Conservation (phyloP, 2,113 vertebrate genomes). For the Paradoxurus hermaphroditus region DNA sequence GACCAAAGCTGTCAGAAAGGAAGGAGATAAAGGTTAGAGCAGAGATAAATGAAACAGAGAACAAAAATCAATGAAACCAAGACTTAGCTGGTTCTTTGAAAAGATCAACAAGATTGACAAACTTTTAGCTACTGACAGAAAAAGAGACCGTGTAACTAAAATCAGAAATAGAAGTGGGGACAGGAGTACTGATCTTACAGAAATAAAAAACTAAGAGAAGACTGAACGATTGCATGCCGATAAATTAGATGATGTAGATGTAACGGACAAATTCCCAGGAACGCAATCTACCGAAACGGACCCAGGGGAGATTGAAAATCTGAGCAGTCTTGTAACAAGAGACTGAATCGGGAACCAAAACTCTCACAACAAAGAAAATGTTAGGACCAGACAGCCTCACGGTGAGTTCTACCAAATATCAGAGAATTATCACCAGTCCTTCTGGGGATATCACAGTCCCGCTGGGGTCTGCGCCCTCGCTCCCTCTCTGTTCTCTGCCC, state of each 20-base stretch:
- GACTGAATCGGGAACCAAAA: accelerated
- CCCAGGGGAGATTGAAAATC: not conserved
- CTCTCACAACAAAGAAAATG: not conserved
- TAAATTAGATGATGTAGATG: accelerated
- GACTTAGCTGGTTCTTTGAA: not conserved
- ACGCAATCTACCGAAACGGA: not conserved
- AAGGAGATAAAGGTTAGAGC: not conserved
- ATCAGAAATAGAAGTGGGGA: not conserved
- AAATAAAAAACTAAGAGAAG: not conserved
- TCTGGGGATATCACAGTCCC: no score
- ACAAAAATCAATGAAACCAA: not conserved
- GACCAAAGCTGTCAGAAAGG: not conserved
- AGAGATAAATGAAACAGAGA: not conserved
- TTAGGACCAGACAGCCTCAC: not conserved
- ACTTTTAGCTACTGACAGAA: not conserved
- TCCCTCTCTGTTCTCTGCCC: not conserved
- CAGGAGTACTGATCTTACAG: not conserved
- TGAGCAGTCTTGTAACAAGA: not conserved
- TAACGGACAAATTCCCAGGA: not conserved
- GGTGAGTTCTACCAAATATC: not conserved
- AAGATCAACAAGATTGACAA: not conserved
- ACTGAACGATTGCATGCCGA: no score
- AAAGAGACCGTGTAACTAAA: not conserved
- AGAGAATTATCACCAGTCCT: not conserved
- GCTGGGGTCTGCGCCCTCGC: not conserved